Evolutionary conservation across 2,888 invertebrate species (phyloP).

Genomic region (Xanthia togata): DNA sequence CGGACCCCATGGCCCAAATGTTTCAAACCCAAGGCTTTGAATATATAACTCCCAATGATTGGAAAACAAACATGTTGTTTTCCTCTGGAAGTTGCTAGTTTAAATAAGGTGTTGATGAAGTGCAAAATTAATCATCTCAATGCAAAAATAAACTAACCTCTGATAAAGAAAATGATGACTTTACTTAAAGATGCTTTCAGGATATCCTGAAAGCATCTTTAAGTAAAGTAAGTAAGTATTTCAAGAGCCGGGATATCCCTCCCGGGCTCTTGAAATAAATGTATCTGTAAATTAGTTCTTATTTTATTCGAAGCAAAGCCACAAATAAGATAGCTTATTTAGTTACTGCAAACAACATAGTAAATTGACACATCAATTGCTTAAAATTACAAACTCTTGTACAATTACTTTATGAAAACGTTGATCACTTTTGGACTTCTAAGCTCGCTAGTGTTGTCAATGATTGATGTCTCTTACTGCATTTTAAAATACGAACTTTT

Average conservation of each 20-base stretch:
- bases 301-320: neutral
- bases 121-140: neutral
- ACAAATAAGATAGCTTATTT: neutral
- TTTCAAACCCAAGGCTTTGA: no score
- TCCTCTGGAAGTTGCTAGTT: neutral
- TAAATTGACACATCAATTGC: neutral
- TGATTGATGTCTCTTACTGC: neutral
- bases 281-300: neutral
- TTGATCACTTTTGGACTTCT: neutral
- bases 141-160: neutral
- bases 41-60: no score
- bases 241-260: no score
- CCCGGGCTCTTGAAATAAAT: no score
- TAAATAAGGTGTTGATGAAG: neutral
- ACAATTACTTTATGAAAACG: neutral
- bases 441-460: neutral
- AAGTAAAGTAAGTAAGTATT: no score
- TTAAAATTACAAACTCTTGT: neutral
- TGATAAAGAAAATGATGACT: neutral
- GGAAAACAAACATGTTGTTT: no score
- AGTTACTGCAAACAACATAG: neutral
- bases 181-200: neutral
- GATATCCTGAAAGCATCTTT: no score
- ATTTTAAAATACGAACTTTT: neutral
- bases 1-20: no score